Evolutionary conservation across 1,140 invertebrate species (phyloP).

Genomic region (Macrotrachela quadricornifera): DNA sequence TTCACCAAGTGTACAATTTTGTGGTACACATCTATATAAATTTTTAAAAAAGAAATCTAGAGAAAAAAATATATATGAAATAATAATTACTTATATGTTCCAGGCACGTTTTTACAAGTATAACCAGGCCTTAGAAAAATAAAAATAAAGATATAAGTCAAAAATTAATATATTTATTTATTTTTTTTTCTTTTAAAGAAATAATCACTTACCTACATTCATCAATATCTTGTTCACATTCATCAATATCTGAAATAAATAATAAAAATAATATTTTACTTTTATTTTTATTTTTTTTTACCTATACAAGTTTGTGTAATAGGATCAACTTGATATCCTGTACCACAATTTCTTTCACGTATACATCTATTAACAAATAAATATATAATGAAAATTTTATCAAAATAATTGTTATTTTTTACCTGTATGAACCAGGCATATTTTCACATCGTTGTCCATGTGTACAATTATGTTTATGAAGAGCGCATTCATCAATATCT

Average conservation of each 20-base stretch:
- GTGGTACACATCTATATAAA: not conserved
- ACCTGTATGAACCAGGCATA: conserved; percentile 3
- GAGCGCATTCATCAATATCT: conserved; percentile 6
- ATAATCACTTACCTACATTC: conserved; percentile 36
- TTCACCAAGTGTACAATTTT: conserved; percentile 1
- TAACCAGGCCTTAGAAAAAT: conserved; percentile 3
- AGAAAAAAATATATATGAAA: not conserved
- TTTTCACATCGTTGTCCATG: conserved; percentile 7
- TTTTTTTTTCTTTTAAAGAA: too few relatives aligned
- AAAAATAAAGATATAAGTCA: too few relatives aligned
- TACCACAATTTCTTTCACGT: conserved; percentile 64
- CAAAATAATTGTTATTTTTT: not conserved
- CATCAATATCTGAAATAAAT: not conserved
- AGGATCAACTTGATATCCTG: conserved; percentile 77
- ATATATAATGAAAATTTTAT: not conserved
- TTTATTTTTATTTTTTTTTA: too few relatives aligned
- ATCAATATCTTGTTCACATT: conserved; percentile 38
- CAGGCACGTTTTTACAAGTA: conserved; percentile 3
- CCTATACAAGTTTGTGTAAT: conserved; percentile 63
- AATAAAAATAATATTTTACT: not conserved
- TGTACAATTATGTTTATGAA: not conserved
- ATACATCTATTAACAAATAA: conserved; percentile 15
- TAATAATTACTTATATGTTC: conserved; percentile 7
- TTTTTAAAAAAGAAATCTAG: too few relatives aligned
- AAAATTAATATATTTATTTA: too few relatives aligned